Percentiles rank a stretch among this genome's conserved stretches.
Conservation (phyloP, 2,888 invertebrate species). For the Caenorhabditis angaria region DNA sequence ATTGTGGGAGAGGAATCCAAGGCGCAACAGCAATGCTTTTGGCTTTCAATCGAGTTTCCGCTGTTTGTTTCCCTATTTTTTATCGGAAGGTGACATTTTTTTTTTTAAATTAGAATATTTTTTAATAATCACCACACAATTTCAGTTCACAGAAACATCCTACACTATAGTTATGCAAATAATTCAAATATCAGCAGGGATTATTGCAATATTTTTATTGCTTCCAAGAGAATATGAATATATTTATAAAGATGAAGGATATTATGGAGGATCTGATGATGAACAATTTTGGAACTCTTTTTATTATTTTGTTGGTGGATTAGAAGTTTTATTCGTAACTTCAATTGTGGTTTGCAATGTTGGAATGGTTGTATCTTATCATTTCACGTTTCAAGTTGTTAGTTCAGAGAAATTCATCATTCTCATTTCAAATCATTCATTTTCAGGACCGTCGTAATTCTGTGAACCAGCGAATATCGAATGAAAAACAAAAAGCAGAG, state of each 20-base stretch:
- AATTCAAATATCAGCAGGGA: conserved; percentile 21
- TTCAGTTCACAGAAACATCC: conserved; percentile 12
- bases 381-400: neutral
- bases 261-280: conserved; percentile 24
- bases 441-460: neutral
- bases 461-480: neutral
- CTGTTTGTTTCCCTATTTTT: conserved; percentile 29
- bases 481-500: conserved; percentile 27
- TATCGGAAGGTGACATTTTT: conserved; percentile 20
- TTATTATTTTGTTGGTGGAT: conserved; percentile 18
- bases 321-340: conserved; percentile 25
- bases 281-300: conserved; percentile 23
- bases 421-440: neutral
- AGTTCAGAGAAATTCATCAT: neutral
- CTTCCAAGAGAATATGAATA: conserved; percentile 27
- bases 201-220: conserved; percentile 12
- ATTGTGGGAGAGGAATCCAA: conserved; percentile 31
- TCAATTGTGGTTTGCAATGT: conserved; percentile 18
- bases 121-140: neutral
- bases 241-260: conserved; percentile 26
- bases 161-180: conserved; percentile 26
- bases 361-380: neutral
- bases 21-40: conserved; percentile 32
- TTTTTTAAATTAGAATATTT: too few species aligned
- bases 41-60: conserved; percentile 27